Evolutionary conservation across 2,797 vertebrate genomes (phyloP).

Genomic region (Philypnodon macrostomus): DNA sequence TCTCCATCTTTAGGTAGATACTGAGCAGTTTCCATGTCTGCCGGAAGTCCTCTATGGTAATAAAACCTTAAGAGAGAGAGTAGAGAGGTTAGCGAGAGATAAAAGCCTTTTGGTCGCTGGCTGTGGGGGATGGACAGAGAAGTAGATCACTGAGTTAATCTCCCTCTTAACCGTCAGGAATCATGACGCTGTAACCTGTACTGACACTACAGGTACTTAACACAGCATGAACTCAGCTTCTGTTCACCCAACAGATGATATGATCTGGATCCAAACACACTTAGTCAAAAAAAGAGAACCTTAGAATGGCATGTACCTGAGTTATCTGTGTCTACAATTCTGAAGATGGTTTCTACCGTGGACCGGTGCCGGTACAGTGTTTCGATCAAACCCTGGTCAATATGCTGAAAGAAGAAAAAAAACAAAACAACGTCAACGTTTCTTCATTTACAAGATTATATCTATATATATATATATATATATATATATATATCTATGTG

Average conservation of each 20-base stretch:
- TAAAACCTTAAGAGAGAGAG: slow-evolving; percentile 76
- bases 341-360: slow-evolving; percentile 94
- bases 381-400: slow-evolving; percentile 87
- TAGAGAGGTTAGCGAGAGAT: neutral
- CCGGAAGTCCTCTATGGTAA: slow-evolving; percentile 89
- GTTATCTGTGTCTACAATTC: slow-evolving; percentile 90
- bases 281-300: neutral
- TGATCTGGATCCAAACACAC: neutral
- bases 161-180: slow-evolving; percentile 28
- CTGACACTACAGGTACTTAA: slow-evolving; percentile 39
- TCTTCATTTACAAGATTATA: too few relatives aligned
- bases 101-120: slow-evolving; percentile 4
- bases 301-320: slow-evolving; percentile 78
- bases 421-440: too few relatives aligned
- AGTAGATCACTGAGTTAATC: slow-evolving; percentile 69
- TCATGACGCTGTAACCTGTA: slow-evolving; percentile 22
- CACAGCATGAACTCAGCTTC: slow-evolving; percentile 4
- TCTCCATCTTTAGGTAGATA: slow-evolving; percentile 83
- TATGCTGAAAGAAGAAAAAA: slow-evolving; percentile 56
- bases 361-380: slow-evolving; percentile 90
- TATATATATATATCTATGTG: too few relatives aligned
- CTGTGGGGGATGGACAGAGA: slow-evolving; percentile 14
- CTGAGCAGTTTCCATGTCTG: slow-evolving; percentile 93
- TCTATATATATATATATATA: too few relatives aligned
- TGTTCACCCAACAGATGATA: slow-evolving; percentile 18